These are phyloP conservation scores for Smithornis capensis DNA, from an alignment of 2,113 vertebrate genomes.

Conservation along the genomic window DNA sequence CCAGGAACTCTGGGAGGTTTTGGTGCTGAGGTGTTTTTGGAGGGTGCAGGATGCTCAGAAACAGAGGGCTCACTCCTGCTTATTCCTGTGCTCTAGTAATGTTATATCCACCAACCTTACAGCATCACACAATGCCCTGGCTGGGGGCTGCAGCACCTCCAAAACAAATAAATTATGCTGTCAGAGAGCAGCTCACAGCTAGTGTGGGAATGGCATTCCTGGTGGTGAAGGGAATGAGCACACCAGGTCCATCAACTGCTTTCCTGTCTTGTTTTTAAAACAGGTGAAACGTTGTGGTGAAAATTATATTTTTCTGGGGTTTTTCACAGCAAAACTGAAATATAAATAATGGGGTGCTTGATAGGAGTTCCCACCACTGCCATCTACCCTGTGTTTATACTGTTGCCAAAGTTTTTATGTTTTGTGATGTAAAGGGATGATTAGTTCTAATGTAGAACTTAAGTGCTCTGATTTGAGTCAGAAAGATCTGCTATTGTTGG, in stretches of 20 bases:
- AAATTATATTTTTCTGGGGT: background rate
- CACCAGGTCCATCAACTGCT: background rate
- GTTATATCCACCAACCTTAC: background rate
- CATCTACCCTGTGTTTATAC: background rate
- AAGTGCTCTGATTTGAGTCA: background rate
- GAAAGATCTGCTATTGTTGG: background rate
- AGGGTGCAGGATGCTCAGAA: background rate
- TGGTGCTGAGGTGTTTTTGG: fast-evolving
- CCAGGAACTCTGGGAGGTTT: background rate
- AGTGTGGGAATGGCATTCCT: background rate
- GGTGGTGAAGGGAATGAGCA: background rate
- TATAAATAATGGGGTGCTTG: background rate
- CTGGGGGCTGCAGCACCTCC: background rate
- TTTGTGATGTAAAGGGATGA: background rate
- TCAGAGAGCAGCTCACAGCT: fast-evolving
- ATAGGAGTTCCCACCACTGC: background rate
- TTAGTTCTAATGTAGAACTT: background rate
- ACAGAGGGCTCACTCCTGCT: background rate
- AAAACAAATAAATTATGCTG: background rate
- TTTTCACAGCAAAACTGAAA: background rate
- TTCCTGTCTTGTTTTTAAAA: background rate
- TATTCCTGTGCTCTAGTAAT: background rate
- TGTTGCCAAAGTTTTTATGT: background rate
- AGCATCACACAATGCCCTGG: background rate
- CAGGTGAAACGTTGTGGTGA: background rate